A percentile compares a stretch with the other conserved stretches of the same genome.
Conservation (phyloP, 2,888 invertebrate genomes). For the Ormyrus labotus region DNA sequence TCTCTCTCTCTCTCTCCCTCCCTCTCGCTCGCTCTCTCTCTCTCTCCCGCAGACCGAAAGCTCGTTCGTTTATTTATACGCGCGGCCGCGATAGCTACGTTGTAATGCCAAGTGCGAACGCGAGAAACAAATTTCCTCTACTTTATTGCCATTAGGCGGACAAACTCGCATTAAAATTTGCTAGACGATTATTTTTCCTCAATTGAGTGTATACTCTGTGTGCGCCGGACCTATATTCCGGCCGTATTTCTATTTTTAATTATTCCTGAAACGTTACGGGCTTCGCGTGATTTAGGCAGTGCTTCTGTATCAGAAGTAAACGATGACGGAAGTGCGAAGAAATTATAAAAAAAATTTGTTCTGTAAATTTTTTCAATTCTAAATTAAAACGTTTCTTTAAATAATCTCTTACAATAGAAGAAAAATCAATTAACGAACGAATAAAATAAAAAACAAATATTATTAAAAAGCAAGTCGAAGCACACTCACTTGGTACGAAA, state of each 20-base stretch:
- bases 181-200: slow-evolving; percentile 46
- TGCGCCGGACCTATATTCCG: background rate
- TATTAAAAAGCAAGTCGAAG: background rate
- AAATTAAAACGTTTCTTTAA: too few relatives aligned
- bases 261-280: slow-evolving; percentile 4
- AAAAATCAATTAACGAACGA: too few relatives aligned
- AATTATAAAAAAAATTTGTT: too few relatives aligned
- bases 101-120: slow-evolving; percentile 47
- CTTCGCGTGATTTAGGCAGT: background rate
- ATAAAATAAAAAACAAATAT: too few relatives aligned
- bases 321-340: background rate
- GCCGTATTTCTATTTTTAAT: slow-evolving; percentile 45
- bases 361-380: too few relatives aligned
- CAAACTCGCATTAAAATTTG: slow-evolving; percentile 55
- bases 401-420: too few relatives aligned
- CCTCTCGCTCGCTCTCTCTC: slow-evolving; percentile 37
- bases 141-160: slow-evolving; percentile 48
- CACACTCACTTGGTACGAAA: slow-evolving; percentile 75
- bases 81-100: slow-evolving; percentile 26
- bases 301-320: background rate
- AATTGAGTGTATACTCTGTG: slow-evolving; percentile 26
- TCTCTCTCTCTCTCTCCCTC: slow-evolving; percentile 9
- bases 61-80: slow-evolving; percentile 65
- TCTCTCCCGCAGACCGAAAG: slow-evolving; percentile 50
- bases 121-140: slow-evolving; percentile 53